phyloP scores from a whole-genome alignment of 2,888 invertebrate species.

The Sturmia bella region DNA sequence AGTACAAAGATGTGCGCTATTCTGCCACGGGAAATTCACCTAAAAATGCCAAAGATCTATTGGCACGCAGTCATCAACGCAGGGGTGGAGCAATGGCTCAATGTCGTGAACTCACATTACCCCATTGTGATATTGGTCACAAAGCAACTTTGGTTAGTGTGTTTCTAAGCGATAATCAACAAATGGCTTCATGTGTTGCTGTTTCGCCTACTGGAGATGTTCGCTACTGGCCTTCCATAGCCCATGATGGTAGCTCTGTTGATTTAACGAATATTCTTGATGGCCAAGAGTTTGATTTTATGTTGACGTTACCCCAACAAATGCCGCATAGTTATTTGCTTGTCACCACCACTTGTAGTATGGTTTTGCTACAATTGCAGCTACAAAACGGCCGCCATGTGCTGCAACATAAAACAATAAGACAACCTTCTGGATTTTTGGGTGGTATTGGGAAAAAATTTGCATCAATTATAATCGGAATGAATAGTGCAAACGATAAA shows the following conservation, averaged over 20 bases:
- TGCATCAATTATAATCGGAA: slow-evolving; percentile 81
- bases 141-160: slow-evolving; percentile 91
- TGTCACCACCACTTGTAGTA: slow-evolving; percentile 95
- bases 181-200: slow-evolving; percentile 92
- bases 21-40: slow-evolving; percentile 70
- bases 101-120: slow-evolving; percentile 92
- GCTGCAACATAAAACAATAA: slow-evolving; percentile 86
- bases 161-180: slow-evolving; percentile 84
- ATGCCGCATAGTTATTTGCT: slow-evolving; percentile 86
- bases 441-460: slow-evolving; percentile 91
- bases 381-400: slow-evolving; percentile 86
- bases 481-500: slow-evolving; percentile 79
- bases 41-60: slow-evolving; percentile 69
- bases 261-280: slow-evolving; percentile 93
- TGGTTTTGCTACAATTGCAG: slow-evolving; percentile 87
- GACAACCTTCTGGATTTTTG: slow-evolving; percentile 91
- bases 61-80: slow-evolving; percentile 82
- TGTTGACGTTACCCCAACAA: slow-evolving; percentile 86
- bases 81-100: slow-evolving; percentile 83
- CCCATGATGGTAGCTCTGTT: slow-evolving; percentile 92
- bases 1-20: slow-evolving; percentile 83
- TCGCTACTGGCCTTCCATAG: slow-evolving; percentile 94
- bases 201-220: slow-evolving; percentile 96
- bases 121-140: slow-evolving; percentile 95
- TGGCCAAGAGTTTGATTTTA: slow-evolving; percentile 92